Evolutionary conservation across 2,113 vertebrate species (phyloP).

Genomic region (Calidris pugnax): DNA sequence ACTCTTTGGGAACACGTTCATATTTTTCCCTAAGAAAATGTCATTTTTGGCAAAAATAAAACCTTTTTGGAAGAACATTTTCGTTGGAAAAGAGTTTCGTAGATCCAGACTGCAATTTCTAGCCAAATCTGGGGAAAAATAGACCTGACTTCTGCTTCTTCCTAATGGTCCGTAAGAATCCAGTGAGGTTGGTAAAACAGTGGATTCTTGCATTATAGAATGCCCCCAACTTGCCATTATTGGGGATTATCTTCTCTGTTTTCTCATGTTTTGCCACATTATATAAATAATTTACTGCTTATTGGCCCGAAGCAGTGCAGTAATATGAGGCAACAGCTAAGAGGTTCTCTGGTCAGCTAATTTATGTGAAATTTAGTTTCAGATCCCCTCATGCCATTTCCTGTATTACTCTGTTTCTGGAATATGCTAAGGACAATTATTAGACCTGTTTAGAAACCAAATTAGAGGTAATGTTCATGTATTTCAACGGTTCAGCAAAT

Average conservation of each 20-base stretch:
- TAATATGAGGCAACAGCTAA: background rate
- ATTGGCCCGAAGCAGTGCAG: background rate
- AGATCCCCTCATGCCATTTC: background rate
- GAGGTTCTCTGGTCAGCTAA: background rate
- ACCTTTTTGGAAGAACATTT: conserved; percentile 19
- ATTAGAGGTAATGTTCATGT: background rate
- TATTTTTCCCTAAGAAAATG: background rate
- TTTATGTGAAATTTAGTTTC: background rate
- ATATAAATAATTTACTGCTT: background rate
- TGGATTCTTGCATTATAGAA: background rate
- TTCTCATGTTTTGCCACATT: background rate
- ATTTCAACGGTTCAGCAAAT: background rate
- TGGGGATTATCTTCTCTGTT: background rate
- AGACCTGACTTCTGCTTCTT: background rate
- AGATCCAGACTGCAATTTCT: background rate
- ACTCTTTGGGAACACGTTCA: background rate
- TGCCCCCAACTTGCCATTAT: background rate
- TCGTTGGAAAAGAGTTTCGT: background rate
- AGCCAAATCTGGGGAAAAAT: conserved; percentile 5
- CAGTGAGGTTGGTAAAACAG: background rate
- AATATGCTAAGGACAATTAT: background rate
- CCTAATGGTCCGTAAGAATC: background rate
- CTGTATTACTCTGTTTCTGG: background rate
- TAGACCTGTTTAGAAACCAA: background rate
- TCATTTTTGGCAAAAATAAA: conserved; percentile 43